A percentile compares a stretch with the other conserved stretches of the same genome.
Conservation (phyloP, 2,888 invertebrate species). For the Dascillus cervinus region DNA sequence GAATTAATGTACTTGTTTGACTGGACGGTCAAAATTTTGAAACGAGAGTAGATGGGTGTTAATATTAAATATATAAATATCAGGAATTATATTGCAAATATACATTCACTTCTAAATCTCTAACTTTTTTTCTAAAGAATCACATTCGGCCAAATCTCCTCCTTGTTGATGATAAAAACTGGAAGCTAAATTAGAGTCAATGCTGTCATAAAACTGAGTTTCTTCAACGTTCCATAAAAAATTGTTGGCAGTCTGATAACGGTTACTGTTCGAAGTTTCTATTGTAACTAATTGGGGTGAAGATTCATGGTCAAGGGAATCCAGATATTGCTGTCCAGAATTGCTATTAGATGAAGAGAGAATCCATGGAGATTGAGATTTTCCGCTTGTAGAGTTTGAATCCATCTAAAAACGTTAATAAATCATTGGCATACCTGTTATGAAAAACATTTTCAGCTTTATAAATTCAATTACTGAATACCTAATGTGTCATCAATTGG, state of each 20-base stretch:
- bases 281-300: constrained; percentile 35
- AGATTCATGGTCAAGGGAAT: constrained; percentile 43
- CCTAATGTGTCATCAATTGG: no score
- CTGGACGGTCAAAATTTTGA: constrained; percentile 12
- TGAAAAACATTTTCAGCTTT: no score
- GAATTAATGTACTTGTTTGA: constrained; percentile 17
- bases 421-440: no score
- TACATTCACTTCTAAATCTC: constrained; percentile 7
- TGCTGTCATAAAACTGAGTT: constrained; percentile 58
- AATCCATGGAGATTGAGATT: constrained; percentile 43
- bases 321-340: constrained; percentile 38
- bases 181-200: constrained; percentile 47
- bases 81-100: constrained; percentile 1
- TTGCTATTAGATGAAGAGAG: constrained; percentile 39
- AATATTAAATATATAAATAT: neutral
- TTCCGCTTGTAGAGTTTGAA: constrained; percentile 34
- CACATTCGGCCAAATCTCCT: constrained; percentile 51
- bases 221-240: constrained; percentile 46
- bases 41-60: no score
- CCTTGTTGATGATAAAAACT: constrained; percentile 42
- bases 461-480: no score
- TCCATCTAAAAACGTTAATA: constrained; percentile 14
- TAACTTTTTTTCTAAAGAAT: constrained; percentile 50
- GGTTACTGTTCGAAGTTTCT: constrained; percentile 29
- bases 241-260: constrained; percentile 45